Base-by-base conservation (phyloP, 2,113 vertebrate species). In the Megaleporinus macrocephalus region DNA sequence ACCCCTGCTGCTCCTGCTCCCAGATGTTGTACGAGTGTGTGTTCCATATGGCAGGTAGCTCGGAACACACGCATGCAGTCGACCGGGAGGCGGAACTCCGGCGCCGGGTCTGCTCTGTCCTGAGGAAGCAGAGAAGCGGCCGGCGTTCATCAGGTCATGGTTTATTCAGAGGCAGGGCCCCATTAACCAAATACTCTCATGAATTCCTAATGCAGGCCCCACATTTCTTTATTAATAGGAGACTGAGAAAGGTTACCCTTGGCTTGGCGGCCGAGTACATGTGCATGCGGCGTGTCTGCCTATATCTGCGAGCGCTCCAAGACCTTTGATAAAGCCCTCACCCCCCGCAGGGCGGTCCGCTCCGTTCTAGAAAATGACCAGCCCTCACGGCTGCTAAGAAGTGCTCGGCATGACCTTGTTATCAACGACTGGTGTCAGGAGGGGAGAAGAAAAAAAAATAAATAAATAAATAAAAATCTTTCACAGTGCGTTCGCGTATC, bases 111-210 rank as follows among this genome's bases (percentile, higher is more conserved):
- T 20, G 27, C 5, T 44, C 55, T n/a, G n/a, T n/a, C n/a, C n/a
- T 61, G 57, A 49, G 33, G 30, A 36, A 68, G 13, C 27, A 71
- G 22, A 59, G 29, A 44, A n/a, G 53, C 30, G 3, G 24, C 66
- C 79, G 16, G 63, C 80, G n/a, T 62, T 47, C 49, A 72, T 75
- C 81, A 73, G 59, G 69, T 77, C 59, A 73, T 83, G 77, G 70
- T 80, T 80, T 83, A 86, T 83, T 86, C 68, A 86, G 62, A 63
- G 44, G 29, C 70, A 44, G 22, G 18, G 18, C 30, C 55, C 73
- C 72, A 80, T 86, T 83, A 86, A 61, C 57, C 84, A 79, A 70
- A 70, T 26, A 51, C 4, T 15, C 20, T 68, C 74, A 53, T 80
- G 75, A 83, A 78, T 86, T 76, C 73, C 80, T 86, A 73, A 86